Evolutionary conservation across 2,888 invertebrate species (phyloP).

Genomic region (Drosophila buzzatii): DNA sequence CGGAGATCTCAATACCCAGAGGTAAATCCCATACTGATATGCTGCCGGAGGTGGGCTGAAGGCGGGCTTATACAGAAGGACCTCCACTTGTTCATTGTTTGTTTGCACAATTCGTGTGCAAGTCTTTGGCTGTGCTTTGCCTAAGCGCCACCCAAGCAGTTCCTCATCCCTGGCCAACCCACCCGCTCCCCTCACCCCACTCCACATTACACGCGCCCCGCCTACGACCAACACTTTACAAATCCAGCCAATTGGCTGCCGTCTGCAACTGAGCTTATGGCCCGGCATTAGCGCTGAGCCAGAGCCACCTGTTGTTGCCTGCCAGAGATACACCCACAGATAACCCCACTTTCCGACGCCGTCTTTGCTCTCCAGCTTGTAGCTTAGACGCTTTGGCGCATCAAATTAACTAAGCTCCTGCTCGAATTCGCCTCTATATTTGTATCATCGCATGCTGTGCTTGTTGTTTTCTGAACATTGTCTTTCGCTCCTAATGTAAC

Average conservation of each 20-base stretch:
- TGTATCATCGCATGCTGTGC: slow-evolving; percentile 4
- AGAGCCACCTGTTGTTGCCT: slow-evolving; percentile 57
- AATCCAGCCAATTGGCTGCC: slow-evolving; percentile 59
- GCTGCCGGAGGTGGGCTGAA: not conserved
- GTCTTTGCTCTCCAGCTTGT: not conserved
- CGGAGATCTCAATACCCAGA: slow-evolving; percentile 19
- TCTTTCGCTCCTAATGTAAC: not conserved
- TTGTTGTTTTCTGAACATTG: not conserved
- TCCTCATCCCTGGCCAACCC: not conserved
- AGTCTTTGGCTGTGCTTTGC: slow-evolving; percentile 45
- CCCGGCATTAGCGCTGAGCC: slow-evolving; percentile 51
- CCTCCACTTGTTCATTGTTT: slow-evolving; percentile 29
- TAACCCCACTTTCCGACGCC: not conserved
- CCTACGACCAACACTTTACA: slow-evolving; percentile 24
- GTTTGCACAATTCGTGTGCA: slow-evolving; percentile 51
- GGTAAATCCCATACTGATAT: slow-evolving; percentile 33
- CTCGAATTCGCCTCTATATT: slow-evolving; percentile 23
- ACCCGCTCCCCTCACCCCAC: not conserved
- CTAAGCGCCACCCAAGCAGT: slow-evolving; percentile 39
- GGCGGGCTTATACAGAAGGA: not conserved
- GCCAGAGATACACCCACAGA: slow-evolving; percentile 9
- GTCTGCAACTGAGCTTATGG: slow-evolving; percentile 58
- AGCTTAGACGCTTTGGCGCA: slow-evolving; percentile 38
- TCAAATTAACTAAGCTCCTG: slow-evolving; percentile 53
- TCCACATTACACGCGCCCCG: not conserved